These are phyloP conservation scores for Metridium senile DNA, from an alignment of 92 coral and sea anemone genomes.

Conservation along the genomic window DNA sequence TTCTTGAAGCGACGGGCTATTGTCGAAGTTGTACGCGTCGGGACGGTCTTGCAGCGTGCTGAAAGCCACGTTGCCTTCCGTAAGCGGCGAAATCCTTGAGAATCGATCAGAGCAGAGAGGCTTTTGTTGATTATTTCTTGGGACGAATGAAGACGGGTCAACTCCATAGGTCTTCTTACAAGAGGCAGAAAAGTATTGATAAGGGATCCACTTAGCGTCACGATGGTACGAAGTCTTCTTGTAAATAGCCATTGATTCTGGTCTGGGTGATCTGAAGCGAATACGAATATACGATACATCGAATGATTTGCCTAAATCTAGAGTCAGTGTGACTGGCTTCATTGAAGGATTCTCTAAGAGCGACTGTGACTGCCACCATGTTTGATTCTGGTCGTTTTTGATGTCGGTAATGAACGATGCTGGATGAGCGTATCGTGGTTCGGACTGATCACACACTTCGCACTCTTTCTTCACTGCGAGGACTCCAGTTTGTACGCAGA, in stretches of 20 bases:
- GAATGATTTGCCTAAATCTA: slow-evolving; percentile 92
- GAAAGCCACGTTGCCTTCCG: slow-evolving; percentile 93
- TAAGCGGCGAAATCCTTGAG: slow-evolving; percentile 81
- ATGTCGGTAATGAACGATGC: slow-evolving; percentile 87
- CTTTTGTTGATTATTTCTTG: slow-evolving; percentile 71
- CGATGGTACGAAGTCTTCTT: slow-evolving; percentile 74
- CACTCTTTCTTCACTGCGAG: slow-evolving; percentile 82
- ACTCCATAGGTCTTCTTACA: slow-evolving; percentile 74
- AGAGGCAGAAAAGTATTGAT: slow-evolving; percentile 85
- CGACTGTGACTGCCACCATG: slow-evolving; percentile 99
- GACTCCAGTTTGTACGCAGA: slow-evolving; percentile 90
- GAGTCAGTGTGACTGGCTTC: slow-evolving; percentile 70
- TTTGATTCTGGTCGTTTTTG: slow-evolving; percentile 85
- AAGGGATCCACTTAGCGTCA: slow-evolving; percentile 84
- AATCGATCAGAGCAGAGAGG: slow-evolving; percentile 86
- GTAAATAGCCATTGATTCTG: slow-evolving; percentile 97
- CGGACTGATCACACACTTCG: slow-evolving; percentile 66
- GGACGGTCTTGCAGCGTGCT: slow-evolving; percentile 86
- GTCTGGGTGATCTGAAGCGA: slow-evolving; percentile 94
- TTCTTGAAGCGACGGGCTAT: slow-evolving; percentile 81
- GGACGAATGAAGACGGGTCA: slow-evolving; percentile 36
- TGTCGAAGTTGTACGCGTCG: slow-evolving; percentile 82
- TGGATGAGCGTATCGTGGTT: slow-evolving; percentile 54
- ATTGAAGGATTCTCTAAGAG: slow-evolving; percentile 55
- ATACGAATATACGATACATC: slow-evolving; percentile 94